A percentile compares a stretch with the other conserved stretches of the same genome.
Evolutionary conservation across 2,888 invertebrate species (phyloP).

Genomic region (Dascillus cervinus): DNA sequence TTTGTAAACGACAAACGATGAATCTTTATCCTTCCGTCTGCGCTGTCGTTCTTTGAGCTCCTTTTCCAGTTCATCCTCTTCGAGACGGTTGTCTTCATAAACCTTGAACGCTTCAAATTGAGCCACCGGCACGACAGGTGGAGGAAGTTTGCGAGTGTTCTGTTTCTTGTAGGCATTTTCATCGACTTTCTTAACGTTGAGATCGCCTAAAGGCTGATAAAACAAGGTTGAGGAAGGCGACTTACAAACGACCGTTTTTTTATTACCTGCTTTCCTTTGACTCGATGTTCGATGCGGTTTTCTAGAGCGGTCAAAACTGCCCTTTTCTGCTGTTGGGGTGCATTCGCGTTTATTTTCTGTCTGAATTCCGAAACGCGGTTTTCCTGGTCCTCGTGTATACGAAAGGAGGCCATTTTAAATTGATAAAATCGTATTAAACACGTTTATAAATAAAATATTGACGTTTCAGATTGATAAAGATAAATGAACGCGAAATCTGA

Average conservation of each 20-base stretch:
- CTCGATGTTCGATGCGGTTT: slow-evolving; percentile 44
- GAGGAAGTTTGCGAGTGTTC: slow-evolving; percentile 24
- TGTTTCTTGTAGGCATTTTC: slow-evolving; percentile 11
- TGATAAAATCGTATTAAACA: too few relatives aligned
- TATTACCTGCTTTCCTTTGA: slow-evolving; percentile 29
- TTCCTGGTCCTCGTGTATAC: slow-evolving; percentile 72
- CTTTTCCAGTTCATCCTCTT: slow-evolving; percentile 40
- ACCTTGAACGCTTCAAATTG: slow-evolving; percentile 72
- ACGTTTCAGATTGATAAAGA: too few relatives aligned
- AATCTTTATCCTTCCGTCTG: slow-evolving; percentile 20
- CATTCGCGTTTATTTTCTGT: slow-evolving; percentile 45
- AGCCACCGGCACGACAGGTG: slow-evolving; percentile 52
- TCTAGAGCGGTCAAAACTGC: slow-evolving; percentile 58
- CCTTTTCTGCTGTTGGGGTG: slow-evolving; percentile 51
- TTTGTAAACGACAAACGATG: slow-evolving; percentile 21
- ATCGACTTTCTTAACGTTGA: slow-evolving; percentile 10
- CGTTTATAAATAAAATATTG: too few relatives aligned
- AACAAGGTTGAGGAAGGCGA: background rate
- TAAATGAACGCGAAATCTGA: too few relatives aligned
- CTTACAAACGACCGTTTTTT: background rate
- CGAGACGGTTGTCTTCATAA: slow-evolving; percentile 59
- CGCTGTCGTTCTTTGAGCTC: slow-evolving; percentile 24
- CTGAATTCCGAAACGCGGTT: slow-evolving; percentile 48
- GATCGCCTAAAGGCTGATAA: slow-evolving; percentile 20
- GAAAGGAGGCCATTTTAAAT: slow-evolving; percentile 64